These are phyloP conservation scores for Seriola dumerili DNA, from an alignment of 2,113 vertebrate species.

Conservation along the genomic window DNA sequence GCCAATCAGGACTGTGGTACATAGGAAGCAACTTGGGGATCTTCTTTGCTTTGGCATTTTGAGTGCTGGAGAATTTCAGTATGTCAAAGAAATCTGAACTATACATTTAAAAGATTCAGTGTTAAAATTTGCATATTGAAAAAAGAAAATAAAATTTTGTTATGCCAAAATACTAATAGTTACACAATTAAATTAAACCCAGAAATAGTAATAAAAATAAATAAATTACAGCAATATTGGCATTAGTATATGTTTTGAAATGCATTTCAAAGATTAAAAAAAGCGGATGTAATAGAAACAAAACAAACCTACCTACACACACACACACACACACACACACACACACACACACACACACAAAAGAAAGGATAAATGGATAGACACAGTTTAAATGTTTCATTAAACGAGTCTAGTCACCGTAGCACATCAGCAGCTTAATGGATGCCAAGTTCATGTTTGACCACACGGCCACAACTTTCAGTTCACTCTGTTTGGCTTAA, in stretches of 20 bases:
- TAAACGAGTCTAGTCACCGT: not conserved
- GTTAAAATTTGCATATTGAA: not conserved
- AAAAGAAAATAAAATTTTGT: not conserved
- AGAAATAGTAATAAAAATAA: too few relatives aligned
- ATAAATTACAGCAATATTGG: too few relatives aligned
- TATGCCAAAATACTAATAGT: not conserved
- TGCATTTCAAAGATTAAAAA: not conserved
- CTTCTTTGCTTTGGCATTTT: not conserved
- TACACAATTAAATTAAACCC: too few relatives aligned
- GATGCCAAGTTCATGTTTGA: not conserved
- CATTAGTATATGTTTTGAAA: too few relatives aligned
- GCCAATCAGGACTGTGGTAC: not conserved
- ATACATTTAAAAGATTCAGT: not conserved
- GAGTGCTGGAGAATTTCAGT: not conserved
- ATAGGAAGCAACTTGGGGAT: not conserved
- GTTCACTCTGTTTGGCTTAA: not conserved
- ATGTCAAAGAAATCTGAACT: not conserved
- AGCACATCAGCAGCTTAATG: not conserved
- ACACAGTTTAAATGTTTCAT: not conserved
- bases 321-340: too few relatives aligned
- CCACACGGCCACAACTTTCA: not conserved
- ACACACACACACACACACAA: too few relatives aligned
- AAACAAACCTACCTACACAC: too few relatives aligned
- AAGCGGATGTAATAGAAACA: not conserved
- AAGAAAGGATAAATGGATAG: too few relatives aligned